phyloP scores from a whole-genome alignment of 2,113 vertebrate genomes.

The Riparia riparia region DNA sequence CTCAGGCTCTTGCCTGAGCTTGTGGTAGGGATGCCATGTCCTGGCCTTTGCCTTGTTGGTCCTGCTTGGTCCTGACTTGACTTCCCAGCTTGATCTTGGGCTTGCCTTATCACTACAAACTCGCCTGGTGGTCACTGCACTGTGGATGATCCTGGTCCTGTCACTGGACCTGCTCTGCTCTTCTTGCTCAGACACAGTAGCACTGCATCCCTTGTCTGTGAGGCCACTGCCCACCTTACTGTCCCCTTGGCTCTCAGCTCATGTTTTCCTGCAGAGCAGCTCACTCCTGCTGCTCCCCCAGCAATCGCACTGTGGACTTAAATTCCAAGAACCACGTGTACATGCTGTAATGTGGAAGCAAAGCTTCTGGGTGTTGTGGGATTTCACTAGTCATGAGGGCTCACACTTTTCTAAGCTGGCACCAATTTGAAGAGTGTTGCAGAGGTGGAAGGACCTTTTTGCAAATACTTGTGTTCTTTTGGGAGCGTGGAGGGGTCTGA shows the following conservation, averaged over 20 bases:
- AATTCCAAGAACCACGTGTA: neutral
- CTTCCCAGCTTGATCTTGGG: neutral
- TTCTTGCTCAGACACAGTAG: neutral
- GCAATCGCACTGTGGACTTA: neutral
- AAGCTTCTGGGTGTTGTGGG: neutral
- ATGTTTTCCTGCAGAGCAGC: neutral
- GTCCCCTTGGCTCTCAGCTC: neutral
- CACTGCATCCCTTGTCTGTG: neutral
- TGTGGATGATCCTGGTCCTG: neutral
- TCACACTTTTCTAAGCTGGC: neutral
- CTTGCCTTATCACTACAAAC: neutral
- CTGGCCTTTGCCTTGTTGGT: neutral
- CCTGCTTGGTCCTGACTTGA: neutral
- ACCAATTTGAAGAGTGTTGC: neutral
- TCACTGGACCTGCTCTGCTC: neutral
- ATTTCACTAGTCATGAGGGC: neutral
- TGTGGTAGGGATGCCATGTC: neutral
- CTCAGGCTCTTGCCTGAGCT: neutral
- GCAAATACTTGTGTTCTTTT: neutral
- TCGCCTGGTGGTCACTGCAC: neutral
- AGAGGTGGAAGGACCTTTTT: neutral
- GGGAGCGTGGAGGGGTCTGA: accelerated
- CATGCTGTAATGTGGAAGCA: neutral
- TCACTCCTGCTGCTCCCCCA: neutral
- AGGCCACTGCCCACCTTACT: neutral